A percentile compares a stretch with the other conserved stretches of the same genome.
phyloP scores from a whole-genome alignment of 2,797 vertebrate genomes.

The Acridotheres tristis region DNA sequence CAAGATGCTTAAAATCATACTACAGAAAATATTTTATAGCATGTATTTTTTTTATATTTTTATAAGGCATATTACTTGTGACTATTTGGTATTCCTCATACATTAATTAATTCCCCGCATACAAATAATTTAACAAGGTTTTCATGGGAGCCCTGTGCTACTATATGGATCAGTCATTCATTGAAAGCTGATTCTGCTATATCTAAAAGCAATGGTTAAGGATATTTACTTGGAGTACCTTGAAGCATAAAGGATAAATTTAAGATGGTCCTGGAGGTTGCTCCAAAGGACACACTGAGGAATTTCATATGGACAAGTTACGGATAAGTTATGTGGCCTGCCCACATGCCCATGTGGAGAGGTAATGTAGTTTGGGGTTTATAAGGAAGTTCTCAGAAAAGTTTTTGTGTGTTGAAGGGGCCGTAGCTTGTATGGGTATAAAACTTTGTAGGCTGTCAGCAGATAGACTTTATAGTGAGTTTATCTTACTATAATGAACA shows the following conservation, averaged over 20 bases:
- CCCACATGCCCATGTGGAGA: neutral
- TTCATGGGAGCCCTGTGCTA: neutral
- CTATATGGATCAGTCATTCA: neutral
- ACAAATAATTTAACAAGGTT: neutral
- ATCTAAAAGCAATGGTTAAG: neutral
- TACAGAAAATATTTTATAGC: neutral
- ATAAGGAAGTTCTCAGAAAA: neutral
- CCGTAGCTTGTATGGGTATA: fast-evolving
- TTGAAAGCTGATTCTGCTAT: neutral
- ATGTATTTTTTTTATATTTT: neutral
- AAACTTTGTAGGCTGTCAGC: neutral
- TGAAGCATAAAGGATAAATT: neutral
- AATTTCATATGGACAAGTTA: neutral
- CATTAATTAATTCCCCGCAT: neutral
- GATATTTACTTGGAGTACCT: neutral
- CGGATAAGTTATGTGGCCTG: neutral
- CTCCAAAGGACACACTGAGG: neutral
- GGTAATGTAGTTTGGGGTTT: neutral
- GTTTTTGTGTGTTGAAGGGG: neutral
- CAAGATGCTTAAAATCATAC: neutral
- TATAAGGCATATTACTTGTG: neutral
- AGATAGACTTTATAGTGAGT: neutral
- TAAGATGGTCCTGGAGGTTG: neutral
- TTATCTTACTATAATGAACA: neutral
- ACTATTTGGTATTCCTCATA: neutral